Evolutionary conservation across 2,113 vertebrate genomes (phyloP).

Genomic region (Amphiprion ocellaris): DNA sequence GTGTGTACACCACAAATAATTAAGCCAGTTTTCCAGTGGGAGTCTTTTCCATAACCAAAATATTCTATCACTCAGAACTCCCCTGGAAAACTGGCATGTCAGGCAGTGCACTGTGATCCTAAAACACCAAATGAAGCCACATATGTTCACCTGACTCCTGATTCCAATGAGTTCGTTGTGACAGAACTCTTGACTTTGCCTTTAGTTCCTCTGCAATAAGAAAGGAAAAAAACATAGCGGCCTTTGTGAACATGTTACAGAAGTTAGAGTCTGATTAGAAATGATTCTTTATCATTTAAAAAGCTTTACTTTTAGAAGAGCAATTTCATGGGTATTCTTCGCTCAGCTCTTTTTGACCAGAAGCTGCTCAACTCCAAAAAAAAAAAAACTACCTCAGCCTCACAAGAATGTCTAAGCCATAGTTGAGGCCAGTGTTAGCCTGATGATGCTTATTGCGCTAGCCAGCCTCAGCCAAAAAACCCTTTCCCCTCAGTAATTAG

Average conservation of each 20-base stretch:
- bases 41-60: constrained; percentile 81
- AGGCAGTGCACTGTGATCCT: constrained; percentile 22
- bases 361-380: constrained; percentile 77
- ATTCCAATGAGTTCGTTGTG: constrained; percentile 17
- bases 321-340: constrained; percentile 25
- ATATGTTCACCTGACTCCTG: constrained; percentile 22
- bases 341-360: constrained; percentile 11
- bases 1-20: constrained; percentile 15
- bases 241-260: constrained; percentile 72
- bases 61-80: constrained; percentile 49
- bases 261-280: constrained; percentile 33
- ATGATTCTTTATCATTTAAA: constrained; percentile 57
- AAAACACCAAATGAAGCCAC: constrained; percentile 48
- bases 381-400: constrained; percentile 80
- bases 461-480: constrained; percentile 72
- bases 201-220: constrained; percentile 64
- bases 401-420: constrained; percentile 69
- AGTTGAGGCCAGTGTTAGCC: constrained; percentile 55
- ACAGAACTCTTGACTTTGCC: constrained; percentile 53
- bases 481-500: not conserved
- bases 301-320: constrained; percentile 62
- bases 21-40: constrained; percentile 48
- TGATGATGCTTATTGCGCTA: constrained; percentile 65
- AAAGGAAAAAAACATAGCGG: constrained; percentile 62
- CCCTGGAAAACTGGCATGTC: constrained; percentile 45